These are phyloP conservation scores for Podotricha telesiphe DNA, from an alignment of 2,888 invertebrate species.

Conservation along the genomic window DNA sequence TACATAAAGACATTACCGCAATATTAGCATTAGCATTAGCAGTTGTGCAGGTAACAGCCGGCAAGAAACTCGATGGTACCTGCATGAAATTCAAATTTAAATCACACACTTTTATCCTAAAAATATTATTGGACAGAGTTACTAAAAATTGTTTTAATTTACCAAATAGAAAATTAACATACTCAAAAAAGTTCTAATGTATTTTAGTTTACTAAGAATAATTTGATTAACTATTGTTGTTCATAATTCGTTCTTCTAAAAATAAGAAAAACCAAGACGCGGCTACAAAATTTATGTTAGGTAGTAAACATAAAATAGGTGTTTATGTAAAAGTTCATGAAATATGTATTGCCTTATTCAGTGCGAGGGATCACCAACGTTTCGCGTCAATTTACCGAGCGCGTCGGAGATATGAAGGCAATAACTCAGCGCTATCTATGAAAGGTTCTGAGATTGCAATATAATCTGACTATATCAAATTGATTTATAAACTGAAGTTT, in stretches of 20 bases:
- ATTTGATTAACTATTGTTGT: too few species aligned
- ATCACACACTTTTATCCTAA: too few species aligned
- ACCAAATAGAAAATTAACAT: too few species aligned
- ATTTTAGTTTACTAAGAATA: too few species aligned
- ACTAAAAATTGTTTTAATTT: too few species aligned
- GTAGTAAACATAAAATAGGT: slow-evolving; percentile 36
- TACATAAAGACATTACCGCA: too few species aligned
- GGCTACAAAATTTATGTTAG: slow-evolving; percentile 21
- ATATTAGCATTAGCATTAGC: too few species aligned
- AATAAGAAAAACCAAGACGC: slow-evolving; percentile 1
- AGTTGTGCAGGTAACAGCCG: too few species aligned
- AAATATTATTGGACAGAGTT: too few species aligned
- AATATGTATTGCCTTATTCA: slow-evolving; percentile 67
- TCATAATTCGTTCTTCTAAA: neutral
- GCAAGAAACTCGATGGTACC: too few species aligned
- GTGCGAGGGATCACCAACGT: slow-evolving; percentile 63
- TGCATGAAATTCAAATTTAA: too few species aligned
- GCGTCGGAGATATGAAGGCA: slow-evolving; percentile 62
- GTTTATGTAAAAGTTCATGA: slow-evolving; percentile 47
- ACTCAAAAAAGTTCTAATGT: too few species aligned
- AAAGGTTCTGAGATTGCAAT: slow-evolving; percentile 69
- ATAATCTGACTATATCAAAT: slow-evolving; percentile 48
- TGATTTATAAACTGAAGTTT: slow-evolving; percentile 32
- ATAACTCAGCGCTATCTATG: slow-evolving; percentile 68
- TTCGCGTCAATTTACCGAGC: slow-evolving; percentile 68